These are phyloP conservation scores for Raja brachyura DNA, from an alignment of 2,113 vertebrate species.

Conservation along the genomic window DNA sequence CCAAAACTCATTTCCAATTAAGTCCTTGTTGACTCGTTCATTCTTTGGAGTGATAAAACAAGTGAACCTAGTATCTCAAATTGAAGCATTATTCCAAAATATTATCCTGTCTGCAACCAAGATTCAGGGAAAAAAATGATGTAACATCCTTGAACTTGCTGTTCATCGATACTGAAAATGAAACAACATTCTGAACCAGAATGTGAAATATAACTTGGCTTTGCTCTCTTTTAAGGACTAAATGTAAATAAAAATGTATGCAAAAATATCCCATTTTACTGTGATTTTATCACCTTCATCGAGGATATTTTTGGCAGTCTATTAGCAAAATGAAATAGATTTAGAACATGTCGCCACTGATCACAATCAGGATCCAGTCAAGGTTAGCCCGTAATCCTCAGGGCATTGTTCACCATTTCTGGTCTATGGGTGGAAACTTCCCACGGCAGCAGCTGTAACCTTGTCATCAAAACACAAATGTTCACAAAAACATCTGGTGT, in stretches of 20 bases:
- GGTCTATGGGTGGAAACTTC: constrained; percentile 36
- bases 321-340: not conserved
- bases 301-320: not conserved
- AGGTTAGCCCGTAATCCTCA: constrained; percentile 32
- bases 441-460: constrained; percentile 34
- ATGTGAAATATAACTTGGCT: not conserved
- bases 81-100: not conserved
- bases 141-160: not conserved
- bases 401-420: constrained; percentile 34
- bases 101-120: not conserved
- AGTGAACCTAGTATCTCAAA: not conserved
- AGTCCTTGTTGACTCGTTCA: not conserved
- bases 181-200: constrained; percentile 3
- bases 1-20: not conserved
- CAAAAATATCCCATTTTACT: not conserved
- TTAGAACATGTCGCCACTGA: constrained; percentile 33
- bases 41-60: not conserved
- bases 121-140: not conserved
- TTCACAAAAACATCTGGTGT: constrained; percentile 36
- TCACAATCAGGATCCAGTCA: constrained; percentile 33
- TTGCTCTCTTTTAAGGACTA: not conserved
- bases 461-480: constrained; percentile 27
- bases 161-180: constrained; percentile 9
- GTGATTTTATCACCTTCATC: not conserved
- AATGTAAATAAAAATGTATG: not conserved